These are phyloP conservation scores for Phrynocephalus versicolor DNA, from an alignment of 2,113 vertebrate species.

Conservation along the genomic window DNA sequence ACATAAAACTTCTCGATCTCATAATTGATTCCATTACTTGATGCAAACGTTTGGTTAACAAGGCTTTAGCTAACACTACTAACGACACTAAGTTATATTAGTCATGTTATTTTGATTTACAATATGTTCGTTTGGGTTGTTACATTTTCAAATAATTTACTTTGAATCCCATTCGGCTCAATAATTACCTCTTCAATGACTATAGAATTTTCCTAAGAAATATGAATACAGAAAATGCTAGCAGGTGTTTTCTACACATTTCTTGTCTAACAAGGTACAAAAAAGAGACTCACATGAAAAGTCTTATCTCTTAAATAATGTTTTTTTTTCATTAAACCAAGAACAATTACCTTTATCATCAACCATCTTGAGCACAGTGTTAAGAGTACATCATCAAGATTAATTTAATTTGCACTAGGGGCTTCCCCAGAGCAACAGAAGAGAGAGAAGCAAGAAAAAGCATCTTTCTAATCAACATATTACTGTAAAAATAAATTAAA, in stretches of 20 bases:
- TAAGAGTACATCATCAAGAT: not conserved
- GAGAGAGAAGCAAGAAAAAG: not conserved
- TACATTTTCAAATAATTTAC: no score
- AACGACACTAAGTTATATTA: no score
- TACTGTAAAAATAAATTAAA: not conserved
- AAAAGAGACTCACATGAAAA: not conserved
- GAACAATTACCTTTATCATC: not conserved
- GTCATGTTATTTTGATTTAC: no score
- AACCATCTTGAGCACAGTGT: slow-evolving; percentile 1
- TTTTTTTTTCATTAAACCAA: slow-evolving; percentile 12
- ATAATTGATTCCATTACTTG: not conserved
- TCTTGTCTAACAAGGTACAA: not conserved
- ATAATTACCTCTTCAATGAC: no score
- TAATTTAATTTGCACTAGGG: not conserved
- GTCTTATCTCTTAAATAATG: not conserved
- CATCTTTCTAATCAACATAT: not conserved
- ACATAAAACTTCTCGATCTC: not conserved
- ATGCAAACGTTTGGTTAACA: not conserved
- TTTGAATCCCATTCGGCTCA: no score
- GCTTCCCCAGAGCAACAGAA: rapidly evolving
- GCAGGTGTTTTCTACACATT: not conserved
- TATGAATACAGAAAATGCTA: not conserved
- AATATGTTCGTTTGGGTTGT: no score
- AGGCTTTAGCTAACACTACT: not conserved
- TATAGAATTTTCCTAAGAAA: not conserved